A percentile compares a stretch with the other conserved stretches of the same genome.
Evolutionary conservation across 2,113 vertebrate genomes (phyloP).

Genomic region (Peromyscus leucopus): DNA sequence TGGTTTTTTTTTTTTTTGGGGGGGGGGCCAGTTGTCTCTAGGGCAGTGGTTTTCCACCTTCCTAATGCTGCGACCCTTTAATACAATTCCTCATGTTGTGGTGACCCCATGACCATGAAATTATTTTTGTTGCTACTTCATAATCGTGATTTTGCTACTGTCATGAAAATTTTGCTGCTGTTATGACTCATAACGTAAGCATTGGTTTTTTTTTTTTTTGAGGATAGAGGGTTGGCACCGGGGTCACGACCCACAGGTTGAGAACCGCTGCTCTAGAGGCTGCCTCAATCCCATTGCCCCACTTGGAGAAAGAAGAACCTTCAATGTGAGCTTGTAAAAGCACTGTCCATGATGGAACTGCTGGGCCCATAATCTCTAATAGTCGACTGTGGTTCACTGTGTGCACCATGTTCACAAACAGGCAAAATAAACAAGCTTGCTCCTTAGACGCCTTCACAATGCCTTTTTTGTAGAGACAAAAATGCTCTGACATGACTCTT

Average conservation of each 20-base stretch:
- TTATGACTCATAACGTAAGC: not conserved
- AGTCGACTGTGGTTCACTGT: not conserved
- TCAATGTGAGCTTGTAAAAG: not conserved
- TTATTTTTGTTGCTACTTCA: not conserved
- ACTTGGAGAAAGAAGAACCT: not conserved
- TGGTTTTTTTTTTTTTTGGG: not conserved
- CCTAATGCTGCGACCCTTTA: not conserved
- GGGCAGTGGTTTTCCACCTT: not conserved
- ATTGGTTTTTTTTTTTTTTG: not conserved
- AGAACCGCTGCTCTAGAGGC: not conserved
- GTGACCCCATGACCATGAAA: not conserved
- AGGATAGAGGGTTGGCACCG: not conserved
- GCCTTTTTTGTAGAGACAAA: not conserved
- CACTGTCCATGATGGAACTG: not conserved
- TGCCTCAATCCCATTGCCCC: not conserved
- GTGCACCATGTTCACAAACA: not conserved
- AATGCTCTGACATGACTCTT: not conserved
- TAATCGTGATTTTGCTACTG: not conserved
- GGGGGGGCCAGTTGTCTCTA: not conserved
- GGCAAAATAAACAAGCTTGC: constrained; percentile 13
- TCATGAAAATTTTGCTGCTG: not conserved
- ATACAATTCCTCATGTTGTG: not conserved
- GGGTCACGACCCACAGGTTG: not conserved
- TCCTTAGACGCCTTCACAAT: constrained; percentile 46
- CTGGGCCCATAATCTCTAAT: not conserved